These are phyloP conservation scores for Paraescarpia echinospica DNA, from an alignment of 1,140 invertebrate species.

Conservation along the genomic window DNA sequence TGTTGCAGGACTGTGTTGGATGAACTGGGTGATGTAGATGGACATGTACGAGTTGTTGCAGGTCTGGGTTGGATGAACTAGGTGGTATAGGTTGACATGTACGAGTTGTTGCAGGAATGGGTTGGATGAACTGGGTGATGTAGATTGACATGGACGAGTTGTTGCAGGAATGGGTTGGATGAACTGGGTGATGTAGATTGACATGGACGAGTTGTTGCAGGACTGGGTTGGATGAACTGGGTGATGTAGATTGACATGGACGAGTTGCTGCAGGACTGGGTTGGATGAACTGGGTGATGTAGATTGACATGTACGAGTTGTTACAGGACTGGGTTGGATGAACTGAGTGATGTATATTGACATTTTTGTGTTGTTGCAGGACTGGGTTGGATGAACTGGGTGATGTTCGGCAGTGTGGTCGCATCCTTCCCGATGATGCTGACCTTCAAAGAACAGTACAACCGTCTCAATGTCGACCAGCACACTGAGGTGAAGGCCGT, in stretches of 20 bases:
- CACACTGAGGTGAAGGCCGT: constrained; percentile 6
- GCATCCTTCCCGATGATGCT: constrained; percentile 37
- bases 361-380: constrained; percentile 32
- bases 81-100: constrained; percentile 25
- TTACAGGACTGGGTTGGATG: no score
- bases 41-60: constrained; percentile 25
- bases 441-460: constrained; percentile 36
- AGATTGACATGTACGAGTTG: no score
- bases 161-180: background rate
- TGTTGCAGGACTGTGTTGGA: no score
- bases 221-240: background rate
- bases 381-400: constrained; percentile 47
- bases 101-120: background rate
- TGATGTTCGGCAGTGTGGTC: constrained; percentile 33
- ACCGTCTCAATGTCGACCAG: constrained; percentile 29
- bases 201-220: no score
- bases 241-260: no score
- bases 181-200: no score
- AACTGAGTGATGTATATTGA: background rate
- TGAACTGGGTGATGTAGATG: background rate
- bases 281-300: background rate
- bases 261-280: no score
- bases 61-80: constrained; percentile 48
- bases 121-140: no score
- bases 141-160: no score